Base-by-base conservation (phyloP, 2,888 invertebrate species). In the Eupithecia centaureata region DNA sequence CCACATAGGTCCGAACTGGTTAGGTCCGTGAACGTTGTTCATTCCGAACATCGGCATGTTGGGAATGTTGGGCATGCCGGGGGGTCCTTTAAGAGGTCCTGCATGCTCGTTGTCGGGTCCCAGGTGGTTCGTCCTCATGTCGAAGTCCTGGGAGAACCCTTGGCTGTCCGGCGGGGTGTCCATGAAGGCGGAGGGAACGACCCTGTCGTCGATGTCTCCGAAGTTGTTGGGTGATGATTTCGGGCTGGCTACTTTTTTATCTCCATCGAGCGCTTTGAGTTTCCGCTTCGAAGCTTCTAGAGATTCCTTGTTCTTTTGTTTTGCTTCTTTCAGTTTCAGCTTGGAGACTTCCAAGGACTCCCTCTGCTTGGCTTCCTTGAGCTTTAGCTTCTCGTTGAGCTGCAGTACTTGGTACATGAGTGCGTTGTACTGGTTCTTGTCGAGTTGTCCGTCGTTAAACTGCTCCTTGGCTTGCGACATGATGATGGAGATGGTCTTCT, bases 391-490 rank as follows among this genome's bases (percentile, higher is more conserved):
- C 82, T 97, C 97, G 76, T 96, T 96, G 75, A 97, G 95, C 76
- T 96, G 95, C 71, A 97, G 91, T 1, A 97, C 96, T 84, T 96
- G 96, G 83, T 95, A 96, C 85, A 97, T 95, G 22, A 97, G 89
- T 12, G 95, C 95, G 76, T 96, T 95, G 83, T 96, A 96, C 79
- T 97, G 96, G 35, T 94, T 95, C 80, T 95, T 95, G 61, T 96
- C 95, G 67, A 97, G 94, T 57, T 95, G 95, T 0, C 97, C 97
- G 62, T 95, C 95, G 72, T 95, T 95, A 70, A 96, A 94, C 77
- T 96, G 95, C 77, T 96, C 96, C 69, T 97, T 97, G 0, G 98
- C 98, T 80, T 97, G 97, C 12, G 95, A 95, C 83, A 97, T 95
- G 68, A 97, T 97, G 56, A 96, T 95, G 69, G 96, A 95, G 76